These are phyloP conservation scores for Caenorhabditis briggsae DNA, from an alignment of 1,140 invertebrate genomes.

Conservation along the genomic window DNA sequence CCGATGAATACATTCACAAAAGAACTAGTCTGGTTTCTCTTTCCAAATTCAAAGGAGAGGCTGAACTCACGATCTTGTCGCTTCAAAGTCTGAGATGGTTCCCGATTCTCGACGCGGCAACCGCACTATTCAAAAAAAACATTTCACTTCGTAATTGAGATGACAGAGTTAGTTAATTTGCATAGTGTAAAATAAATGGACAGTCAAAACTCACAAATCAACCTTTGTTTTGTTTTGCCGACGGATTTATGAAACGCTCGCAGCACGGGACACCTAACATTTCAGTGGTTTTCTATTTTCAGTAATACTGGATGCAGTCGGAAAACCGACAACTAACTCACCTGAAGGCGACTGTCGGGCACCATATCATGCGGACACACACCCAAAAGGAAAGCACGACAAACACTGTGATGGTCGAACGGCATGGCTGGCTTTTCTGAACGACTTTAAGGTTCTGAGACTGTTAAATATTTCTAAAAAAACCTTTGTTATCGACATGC, in stretches of 20 bases:
- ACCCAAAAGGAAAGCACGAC: constrained; percentile 74
- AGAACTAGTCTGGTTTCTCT: background rate
- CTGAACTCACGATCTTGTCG: constrained; percentile 42
- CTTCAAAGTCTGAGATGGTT: constrained; percentile 36
- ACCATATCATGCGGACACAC: constrained; percentile 77
- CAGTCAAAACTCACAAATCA: constrained; percentile 51
- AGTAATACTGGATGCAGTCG: background rate
- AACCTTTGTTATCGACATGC: constrained; percentile 72
- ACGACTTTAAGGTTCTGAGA: background rate
- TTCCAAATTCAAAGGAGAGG: constrained; percentile 3
- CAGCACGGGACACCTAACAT: constrained; percentile 38
- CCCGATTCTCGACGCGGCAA: constrained; percentile 20
- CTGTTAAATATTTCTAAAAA: background rate
- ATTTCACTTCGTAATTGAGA: constrained; percentile 23
- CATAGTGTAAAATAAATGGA: background rate
- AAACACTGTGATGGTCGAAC: constrained; percentile 73
- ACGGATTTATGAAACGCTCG: constrained; percentile 54
- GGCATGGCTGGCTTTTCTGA: constrained; percentile 72
- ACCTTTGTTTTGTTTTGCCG: constrained; percentile 44
- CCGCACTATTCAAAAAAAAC: constrained; percentile 24
- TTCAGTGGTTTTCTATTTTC: constrained; percentile 17
- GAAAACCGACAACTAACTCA: constrained; percentile 40
- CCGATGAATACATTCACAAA: constrained; percentile 26
- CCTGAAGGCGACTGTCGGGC: constrained; percentile 71
- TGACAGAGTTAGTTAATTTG: constrained; percentile 41